Evolutionary conservation across 2,888 invertebrate genomes (phyloP), one percentile per base, ranked within the genome.

Genomic region (Mamestra brassicae): DNA sequence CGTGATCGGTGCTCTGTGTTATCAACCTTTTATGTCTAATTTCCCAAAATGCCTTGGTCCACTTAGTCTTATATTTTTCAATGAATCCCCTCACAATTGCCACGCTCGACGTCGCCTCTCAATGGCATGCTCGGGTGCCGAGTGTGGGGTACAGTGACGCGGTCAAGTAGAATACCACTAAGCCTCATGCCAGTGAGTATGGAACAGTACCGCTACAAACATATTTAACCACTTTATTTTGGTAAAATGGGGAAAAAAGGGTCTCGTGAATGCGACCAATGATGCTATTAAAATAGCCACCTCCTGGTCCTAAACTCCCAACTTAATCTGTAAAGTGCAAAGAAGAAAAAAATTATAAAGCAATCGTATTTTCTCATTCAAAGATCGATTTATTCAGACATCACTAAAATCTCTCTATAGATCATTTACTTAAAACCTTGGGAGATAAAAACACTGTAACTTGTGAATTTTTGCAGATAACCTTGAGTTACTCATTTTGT

Each of bases 71-170:
- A 13, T 55, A 26, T 67, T n/a, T 7, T 55, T 15, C 0, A 15
- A 38, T 26, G 10, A 10, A 47, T 85, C 83, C 88, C 88, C 81
- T 61, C 76, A 85, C 82, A 73, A 80, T 78, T 87, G 87, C 87
- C 84, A 87, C 85, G 62, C 84, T 81, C 57, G 65, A 34, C 76
- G 13, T 79, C 13, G 81, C 82, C 79, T 5, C 1, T n/a, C 11
- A 2, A 75, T 85, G 84, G 76, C 75, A 76, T 80, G 80, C 34
- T 57, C 47, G 66, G 80, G 88, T 86, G 83, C 83, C 84, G 77
- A 80, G 78, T 83, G 74, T 65, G 85, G 91, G 90, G 90, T 83
- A 91, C 34, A 91, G 66, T 61, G 79, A 84, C 0, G 84, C 78
- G 73, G 80, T 81, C 64, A 80, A 80, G 81, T 85, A 85, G 84